phyloP scores from a whole-genome alignment of 2,113 vertebrate genomes.

The Pampusana beccarii region DNA sequence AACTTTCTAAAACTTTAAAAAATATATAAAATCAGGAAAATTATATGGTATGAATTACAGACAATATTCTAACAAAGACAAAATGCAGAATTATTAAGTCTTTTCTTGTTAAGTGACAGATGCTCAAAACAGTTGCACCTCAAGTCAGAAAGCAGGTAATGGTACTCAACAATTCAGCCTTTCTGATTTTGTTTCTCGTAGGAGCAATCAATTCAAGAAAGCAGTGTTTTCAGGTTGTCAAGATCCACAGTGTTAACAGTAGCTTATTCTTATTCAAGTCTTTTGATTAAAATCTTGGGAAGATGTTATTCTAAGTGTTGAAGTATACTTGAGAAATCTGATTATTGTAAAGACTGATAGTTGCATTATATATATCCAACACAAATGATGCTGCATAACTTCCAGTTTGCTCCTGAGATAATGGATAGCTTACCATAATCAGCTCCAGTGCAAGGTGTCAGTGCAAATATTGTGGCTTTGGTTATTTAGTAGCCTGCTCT shows the following conservation, averaged over 20 bases:
- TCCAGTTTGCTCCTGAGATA: slow-evolving; percentile 20
- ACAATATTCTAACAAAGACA: neutral
- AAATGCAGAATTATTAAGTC: neutral
- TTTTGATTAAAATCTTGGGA: slow-evolving; percentile 23
- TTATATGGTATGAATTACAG: neutral
- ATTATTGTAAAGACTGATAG: neutral
- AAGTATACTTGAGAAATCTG: neutral
- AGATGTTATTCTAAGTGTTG: neutral
- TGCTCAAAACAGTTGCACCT: neutral
- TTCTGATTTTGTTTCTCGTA: slow-evolving; percentile 7
- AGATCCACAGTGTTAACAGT: neutral
- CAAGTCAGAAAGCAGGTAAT: neutral
- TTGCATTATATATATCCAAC: neutral
- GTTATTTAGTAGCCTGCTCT: neutral
- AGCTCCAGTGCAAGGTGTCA: neutral
- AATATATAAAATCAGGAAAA: neutral
- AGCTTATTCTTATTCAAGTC: slow-evolving; percentile 7
- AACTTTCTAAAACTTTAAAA: neutral
- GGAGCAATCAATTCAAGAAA: slow-evolving; percentile 22
- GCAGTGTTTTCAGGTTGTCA: neutral
- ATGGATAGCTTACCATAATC: neutral
- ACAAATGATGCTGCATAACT: neutral
- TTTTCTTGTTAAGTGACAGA: neutral
- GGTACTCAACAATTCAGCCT: neutral
- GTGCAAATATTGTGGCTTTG: neutral